A percentile compares a stretch with the other conserved stretches of the same genome.
phyloP scores from a whole-genome alignment of 2,797 vertebrate species.

The Artibeus jamaicensis region DNA sequence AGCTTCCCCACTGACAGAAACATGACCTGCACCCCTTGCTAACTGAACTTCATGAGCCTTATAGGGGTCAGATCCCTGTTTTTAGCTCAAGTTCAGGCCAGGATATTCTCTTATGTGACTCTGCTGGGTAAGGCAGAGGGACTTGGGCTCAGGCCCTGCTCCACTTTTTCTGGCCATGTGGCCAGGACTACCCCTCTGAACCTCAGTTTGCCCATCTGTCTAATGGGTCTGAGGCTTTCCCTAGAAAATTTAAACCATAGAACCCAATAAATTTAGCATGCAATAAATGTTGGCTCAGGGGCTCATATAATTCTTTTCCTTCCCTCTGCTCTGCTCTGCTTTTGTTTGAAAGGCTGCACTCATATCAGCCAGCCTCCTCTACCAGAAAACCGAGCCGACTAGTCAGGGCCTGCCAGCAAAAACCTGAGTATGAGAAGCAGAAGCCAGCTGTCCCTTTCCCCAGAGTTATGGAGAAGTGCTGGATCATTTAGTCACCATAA shows the following conservation, averaged over 20 bases:
- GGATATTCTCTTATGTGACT: neutral
- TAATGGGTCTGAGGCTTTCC: neutral
- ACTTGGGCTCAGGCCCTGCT: neutral
- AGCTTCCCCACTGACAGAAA: neutral
- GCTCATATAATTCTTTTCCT: neutral
- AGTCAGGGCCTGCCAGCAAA: neutral
- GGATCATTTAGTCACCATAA: neutral
- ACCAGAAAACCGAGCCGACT: neutral
- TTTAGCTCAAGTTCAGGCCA: neutral
- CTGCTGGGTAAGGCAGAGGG: neutral
- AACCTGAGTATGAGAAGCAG: constrained; percentile 39
- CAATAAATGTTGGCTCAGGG: fast-evolving
- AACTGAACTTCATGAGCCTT: neutral
- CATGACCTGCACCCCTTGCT: fast-evolving
- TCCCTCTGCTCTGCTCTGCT: neutral
- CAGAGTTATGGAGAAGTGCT: neutral
- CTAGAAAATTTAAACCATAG: neutral
- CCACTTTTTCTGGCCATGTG: neutral
- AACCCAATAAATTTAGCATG: neutral
- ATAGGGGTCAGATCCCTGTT: fast-evolving
- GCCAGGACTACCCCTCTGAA: neutral
- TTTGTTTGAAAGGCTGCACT: neutral
- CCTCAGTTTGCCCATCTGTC: neutral
- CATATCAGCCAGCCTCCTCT: neutral
- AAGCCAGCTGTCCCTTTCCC: constrained; percentile 48